Evolutionary conservation across 92 coral and sea anemone species (phyloP), one percentile per base, ranked within the genome.

Genomic region (Palythoa heliodiscus): DNA sequence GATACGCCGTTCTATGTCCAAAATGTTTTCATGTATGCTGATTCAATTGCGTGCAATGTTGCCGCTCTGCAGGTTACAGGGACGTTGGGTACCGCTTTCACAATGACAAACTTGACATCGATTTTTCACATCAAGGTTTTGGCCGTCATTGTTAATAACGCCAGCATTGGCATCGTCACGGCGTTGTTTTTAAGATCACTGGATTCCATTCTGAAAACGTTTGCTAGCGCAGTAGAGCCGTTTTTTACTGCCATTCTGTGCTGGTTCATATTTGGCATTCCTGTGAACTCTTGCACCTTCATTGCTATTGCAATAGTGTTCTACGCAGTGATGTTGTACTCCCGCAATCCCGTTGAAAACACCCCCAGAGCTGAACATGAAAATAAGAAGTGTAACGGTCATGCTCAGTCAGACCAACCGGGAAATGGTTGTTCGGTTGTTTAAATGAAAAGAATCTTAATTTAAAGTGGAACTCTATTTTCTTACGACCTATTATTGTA

Each of bases 191-290:
- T 96, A 60, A 92, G 89, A 76, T 88, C 87, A 17, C 91, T 96
- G 11, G 94, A 96, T 87, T 96, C 99, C 50, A 96, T 96, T 77
- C 92, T 96, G 22, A 96, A 96, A 82, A 93, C 98, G 12, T 96
- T 96, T 92, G 99, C 97, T 37, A 93, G 98, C 89, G 98, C 99
- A 10, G 29, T 96, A n/a, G 99, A 96, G 76, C 91, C 95, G 35
- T 92, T 96, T 91, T 92, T 96, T 76, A 96, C 99, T 3, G 99
- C 99, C 3, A 87, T 96, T 12, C 87, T 96, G 11, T 88, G 95
- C 66, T 96, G 99, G 99, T 23, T 94, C 25, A 92, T 96, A 63
- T 96, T 96, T 91, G 99, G 99, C 25, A 94, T 94, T 76, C 95
- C 99, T 68, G 90, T 96, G 29, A 95, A 90, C 25, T 47, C 88